Evolutionary conservation across 1,140 invertebrate species (phyloP).

Genomic region (Aphaenogaster ashmeadi): DNA sequence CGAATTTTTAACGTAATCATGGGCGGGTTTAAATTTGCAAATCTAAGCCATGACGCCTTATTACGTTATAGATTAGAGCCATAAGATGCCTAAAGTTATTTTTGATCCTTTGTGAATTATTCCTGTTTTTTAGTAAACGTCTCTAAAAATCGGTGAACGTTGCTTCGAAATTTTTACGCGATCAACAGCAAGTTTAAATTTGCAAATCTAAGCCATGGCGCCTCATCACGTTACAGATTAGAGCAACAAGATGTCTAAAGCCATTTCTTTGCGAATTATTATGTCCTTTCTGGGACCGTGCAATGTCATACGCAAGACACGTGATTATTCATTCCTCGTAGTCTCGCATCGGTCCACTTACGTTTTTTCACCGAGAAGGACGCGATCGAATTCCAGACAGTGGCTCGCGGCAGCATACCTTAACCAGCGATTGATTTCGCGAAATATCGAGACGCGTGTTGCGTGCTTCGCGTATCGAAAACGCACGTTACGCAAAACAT

Average conservation of each 20-base stretch:
- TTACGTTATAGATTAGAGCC: not conserved
- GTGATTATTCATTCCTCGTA: conserved; percentile 35
- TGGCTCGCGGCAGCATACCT: conserved; percentile 14
- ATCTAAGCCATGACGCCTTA: not conserved
- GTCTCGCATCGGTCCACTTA: not conserved
- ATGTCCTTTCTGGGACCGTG: not conserved
- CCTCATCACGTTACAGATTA: too few species aligned
- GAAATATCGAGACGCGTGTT: conserved; percentile 23
- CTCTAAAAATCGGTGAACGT: too few species aligned
- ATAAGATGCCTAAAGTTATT: not conserved
- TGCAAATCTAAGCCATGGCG: too few species aligned
- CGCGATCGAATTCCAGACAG: conserved; percentile 57
- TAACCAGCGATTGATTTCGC: conserved; percentile 51
- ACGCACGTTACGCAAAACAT: conserved; percentile 47
- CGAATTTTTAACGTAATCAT: not conserved
- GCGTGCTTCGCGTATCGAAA: conserved; percentile 57
- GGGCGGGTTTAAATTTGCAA: not conserved
- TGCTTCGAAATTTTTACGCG: too few species aligned
- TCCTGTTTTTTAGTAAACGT: not conserved
- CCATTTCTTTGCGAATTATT: not conserved
- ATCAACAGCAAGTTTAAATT: too few species aligned
- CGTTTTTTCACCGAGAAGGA: conserved; percentile 38
- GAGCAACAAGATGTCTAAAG: not conserved
- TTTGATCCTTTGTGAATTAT: not conserved
- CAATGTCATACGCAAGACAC: not conserved